Evolutionary conservation across 1,140 invertebrate species (phyloP).

Genomic region (Drepana arcuata): DNA sequence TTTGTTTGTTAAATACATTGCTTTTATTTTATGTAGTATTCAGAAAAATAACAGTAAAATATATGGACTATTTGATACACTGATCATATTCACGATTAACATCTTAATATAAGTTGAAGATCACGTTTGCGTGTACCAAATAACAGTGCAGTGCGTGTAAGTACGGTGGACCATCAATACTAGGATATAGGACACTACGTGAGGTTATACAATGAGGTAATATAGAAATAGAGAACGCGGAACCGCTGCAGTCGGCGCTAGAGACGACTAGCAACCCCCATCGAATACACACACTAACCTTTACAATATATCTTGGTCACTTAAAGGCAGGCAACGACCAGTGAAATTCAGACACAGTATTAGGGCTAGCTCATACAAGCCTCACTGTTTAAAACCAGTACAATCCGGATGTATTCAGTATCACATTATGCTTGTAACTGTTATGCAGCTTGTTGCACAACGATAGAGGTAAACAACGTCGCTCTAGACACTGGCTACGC

Average conservation of each 20-base stretch:
- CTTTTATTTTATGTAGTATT: conserved; percentile 65
- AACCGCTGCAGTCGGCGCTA: too few species aligned
- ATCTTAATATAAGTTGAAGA: conserved; percentile 59
- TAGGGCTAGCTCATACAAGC: too few species aligned
- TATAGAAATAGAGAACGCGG: conserved; percentile 43
- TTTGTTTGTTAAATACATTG: conserved; percentile 71
- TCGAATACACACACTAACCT: too few species aligned
- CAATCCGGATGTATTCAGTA: too few species aligned
- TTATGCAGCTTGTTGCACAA: too few species aligned
- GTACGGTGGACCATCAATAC: conserved; percentile 55
- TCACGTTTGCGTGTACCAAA: conserved; percentile 61
- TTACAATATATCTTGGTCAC: too few species aligned
- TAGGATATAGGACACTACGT: conserved; percentile 35
- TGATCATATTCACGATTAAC: conserved; percentile 58
- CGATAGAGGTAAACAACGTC: too few species aligned
- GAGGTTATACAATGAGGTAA: conserved; percentile 64
- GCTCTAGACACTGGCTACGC: conserved; percentile 31
- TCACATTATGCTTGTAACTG: too few species aligned
- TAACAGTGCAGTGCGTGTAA: conserved; percentile 66
- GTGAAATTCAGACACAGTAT: too few species aligned
- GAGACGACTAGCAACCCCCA: too few species aligned
- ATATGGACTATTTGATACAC: conserved; percentile 60
- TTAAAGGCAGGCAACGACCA: too few species aligned
- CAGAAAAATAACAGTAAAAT: conserved; percentile 70
- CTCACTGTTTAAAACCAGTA: too few species aligned